These are phyloP conservation scores for Serripes groenlandicus DNA, from an alignment of 2,888 invertebrate genomes.

Conservation along the genomic window DNA sequence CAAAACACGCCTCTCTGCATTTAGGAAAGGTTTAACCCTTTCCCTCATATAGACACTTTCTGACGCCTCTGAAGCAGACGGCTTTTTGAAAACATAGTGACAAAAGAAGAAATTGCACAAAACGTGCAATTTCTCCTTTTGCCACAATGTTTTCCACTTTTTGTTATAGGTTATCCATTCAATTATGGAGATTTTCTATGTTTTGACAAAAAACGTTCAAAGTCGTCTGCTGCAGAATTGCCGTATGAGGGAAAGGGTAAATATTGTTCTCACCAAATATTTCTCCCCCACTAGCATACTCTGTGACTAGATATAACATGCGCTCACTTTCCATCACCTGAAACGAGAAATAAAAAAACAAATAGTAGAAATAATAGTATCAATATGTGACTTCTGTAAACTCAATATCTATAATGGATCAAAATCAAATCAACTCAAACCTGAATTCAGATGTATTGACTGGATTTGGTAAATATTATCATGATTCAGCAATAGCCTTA, in stretches of 20 bases:
- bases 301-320: constrained; percentile 99
- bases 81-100: not conserved
- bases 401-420: too few relatives aligned
- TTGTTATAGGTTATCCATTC: not conserved
- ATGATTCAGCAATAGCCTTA: too few relatives aligned
- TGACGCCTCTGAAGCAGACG: too few relatives aligned
- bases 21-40: too few relatives aligned
- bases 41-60: too few relatives aligned
- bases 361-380: not conserved
- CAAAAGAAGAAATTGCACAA: not conserved
- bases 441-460: too few relatives aligned
- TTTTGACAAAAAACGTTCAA: too few relatives aligned
- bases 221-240: too few relatives aligned
- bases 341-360: constrained; percentile 78
- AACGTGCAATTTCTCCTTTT: not conserved
- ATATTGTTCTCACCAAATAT: constrained; percentile 93
- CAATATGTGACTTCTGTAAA: too few relatives aligned
- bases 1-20: too few relatives aligned
- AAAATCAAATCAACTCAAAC: too few relatives aligned
- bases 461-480: too few relatives aligned
- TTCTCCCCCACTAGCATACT: constrained; percentile 99
- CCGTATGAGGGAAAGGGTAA: not conserved
- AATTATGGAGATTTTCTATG: not conserved
- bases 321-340: constrained; percentile 98
- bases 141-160: not conserved